Conservation (phyloP, 2,888 invertebrate species). For the Mantis religiosa region DNA sequence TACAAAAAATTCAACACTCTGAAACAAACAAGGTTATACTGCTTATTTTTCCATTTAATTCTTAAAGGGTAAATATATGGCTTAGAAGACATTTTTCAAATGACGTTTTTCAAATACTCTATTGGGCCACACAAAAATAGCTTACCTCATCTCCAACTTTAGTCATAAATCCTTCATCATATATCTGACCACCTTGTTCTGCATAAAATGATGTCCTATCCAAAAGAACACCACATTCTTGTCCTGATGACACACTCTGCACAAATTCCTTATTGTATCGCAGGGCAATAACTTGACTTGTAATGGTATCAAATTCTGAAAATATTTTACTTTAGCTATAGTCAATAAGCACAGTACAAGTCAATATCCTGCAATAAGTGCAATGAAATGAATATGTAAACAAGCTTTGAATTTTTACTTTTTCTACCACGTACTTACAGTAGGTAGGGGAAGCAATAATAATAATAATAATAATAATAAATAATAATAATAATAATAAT, state of each 20-base stretch:
- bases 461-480: no score
- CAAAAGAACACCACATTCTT: conserved; percentile 87
- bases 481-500: no score
- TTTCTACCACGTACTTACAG: no score
- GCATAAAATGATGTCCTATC: conserved; percentile 96
- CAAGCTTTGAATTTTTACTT: no score
- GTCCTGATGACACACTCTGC: conserved; percentile 71
- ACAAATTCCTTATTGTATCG: conserved; percentile 81
- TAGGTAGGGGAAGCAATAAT: no score
- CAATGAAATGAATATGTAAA: no score
- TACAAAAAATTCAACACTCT: conserved; percentile 82
- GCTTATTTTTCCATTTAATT: background rate
- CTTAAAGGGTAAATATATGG: background rate
- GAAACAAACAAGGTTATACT: conserved; percentile 21
- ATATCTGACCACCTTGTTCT: conserved; percentile 98
- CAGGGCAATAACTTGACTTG: conserved; percentile 76
- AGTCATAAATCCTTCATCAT: conserved; percentile 88
- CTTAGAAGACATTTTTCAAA: background rate
- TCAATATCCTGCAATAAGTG: no score
- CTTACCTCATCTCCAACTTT: conserved; percentile 71
- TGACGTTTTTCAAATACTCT: background rate
- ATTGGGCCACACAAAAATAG: background rate
- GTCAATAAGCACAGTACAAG: no score
- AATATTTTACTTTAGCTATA: background rate
- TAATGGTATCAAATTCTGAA: conserved; percentile 63